A percentile compares a stretch with the other conserved stretches of the same genome.
Conservation (phyloP, 1,140 invertebrate species). For the Bombus breviceps region DNA sequence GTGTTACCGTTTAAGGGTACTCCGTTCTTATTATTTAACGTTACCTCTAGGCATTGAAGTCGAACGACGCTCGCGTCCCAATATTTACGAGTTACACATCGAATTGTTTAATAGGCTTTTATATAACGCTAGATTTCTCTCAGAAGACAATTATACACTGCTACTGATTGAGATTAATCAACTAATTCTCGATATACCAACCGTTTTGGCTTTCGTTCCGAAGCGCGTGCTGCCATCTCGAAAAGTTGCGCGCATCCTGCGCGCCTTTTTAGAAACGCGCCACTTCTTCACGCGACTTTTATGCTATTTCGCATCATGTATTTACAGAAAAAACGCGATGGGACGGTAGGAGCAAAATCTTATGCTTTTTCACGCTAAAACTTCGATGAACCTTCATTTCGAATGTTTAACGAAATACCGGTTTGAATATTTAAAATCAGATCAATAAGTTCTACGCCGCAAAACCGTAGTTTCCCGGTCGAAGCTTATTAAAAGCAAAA, state of each 20-base stretch:
- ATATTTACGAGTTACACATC: slow-evolving; percentile 77
- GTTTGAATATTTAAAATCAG: not conserved
- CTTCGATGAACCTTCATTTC: not conserved
- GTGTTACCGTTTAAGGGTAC: slow-evolving; percentile 34
- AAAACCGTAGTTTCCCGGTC: not conserved
- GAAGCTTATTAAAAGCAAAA: not conserved
- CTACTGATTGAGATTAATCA: slow-evolving; percentile 45
- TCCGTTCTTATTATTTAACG: slow-evolving; percentile 36
- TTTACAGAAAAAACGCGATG: slow-evolving; percentile 54
- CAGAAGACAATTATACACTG: slow-evolving; percentile 43
- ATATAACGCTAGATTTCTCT: slow-evolving; percentile 58
- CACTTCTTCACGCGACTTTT: not conserved
- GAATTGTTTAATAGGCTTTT: slow-evolving; percentile 64
- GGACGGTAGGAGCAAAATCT: slow-evolving; percentile 61
- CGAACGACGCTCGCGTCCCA: slow-evolving; percentile 40
- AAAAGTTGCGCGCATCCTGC: too few species aligned
- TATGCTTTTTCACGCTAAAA: not conserved
- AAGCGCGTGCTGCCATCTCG: not conserved
- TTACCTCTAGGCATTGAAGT: slow-evolving; percentile 33
- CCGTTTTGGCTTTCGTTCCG: not conserved
- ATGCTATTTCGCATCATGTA: slow-evolving; percentile 7
- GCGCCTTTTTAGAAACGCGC: too few species aligned
- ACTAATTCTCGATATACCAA: slow-evolving; percentile 11
- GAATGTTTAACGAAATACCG: slow-evolving; percentile 1
- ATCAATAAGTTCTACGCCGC: not conserved